Conservation (phyloP, 1,140 invertebrate genomes). For the Harpegnathos saltator region DNA sequence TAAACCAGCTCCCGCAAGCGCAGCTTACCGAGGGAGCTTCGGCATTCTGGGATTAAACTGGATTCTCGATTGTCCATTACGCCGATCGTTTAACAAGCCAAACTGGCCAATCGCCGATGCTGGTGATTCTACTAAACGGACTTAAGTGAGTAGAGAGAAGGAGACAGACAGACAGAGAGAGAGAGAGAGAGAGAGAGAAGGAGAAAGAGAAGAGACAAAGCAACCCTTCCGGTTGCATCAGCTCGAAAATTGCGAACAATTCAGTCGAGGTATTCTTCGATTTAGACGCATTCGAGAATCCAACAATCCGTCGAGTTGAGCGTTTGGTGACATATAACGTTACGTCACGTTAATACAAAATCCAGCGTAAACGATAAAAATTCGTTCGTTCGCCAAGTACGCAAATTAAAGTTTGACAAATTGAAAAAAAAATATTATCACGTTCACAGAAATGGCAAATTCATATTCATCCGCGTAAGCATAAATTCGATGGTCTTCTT, state of each 20-base stretch:
- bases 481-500: too few species aligned
- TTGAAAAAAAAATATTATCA: too few species aligned
- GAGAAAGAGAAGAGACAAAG: constrained; percentile 14
- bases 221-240: not conserved
- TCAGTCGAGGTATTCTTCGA: not conserved
- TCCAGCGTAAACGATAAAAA: too few species aligned
- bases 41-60: constrained; percentile 52
- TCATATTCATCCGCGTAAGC: too few species aligned
- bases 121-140: constrained; percentile 37
- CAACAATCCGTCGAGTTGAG: not conserved
- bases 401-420: too few species aligned
- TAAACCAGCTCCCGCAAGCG: constrained; percentile 31
- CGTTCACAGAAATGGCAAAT: too few species aligned
- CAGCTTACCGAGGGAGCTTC: constrained; percentile 11
- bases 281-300: not conserved
- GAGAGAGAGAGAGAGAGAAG: not conserved
- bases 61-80: constrained; percentile 58
- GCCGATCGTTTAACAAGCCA: constrained; percentile 55
- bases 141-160: constrained; percentile 2
- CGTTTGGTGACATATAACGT: too few species aligned
- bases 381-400: too few species aligned
- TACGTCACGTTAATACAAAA: too few species aligned
- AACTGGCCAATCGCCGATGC: constrained; percentile 43
- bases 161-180: not conserved
- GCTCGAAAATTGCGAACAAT: constrained; percentile 28